Percentiles rank a stretch among this genome's conserved stretches.
Evolutionary conservation across 1,140 invertebrate species (phyloP).

Genomic region (Bursaphelenchus mucronatus): DNA sequence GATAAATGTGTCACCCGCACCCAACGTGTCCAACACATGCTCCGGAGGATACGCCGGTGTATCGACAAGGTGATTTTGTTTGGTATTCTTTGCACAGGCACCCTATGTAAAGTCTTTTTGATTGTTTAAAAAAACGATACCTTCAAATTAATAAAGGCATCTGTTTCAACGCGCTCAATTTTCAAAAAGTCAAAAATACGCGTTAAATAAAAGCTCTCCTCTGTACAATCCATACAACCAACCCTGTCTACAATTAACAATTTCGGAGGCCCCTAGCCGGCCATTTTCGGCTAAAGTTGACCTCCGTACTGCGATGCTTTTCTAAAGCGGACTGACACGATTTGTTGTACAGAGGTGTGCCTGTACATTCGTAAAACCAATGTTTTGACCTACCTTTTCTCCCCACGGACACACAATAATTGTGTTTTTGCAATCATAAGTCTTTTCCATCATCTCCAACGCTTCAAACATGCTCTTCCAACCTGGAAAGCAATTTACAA

Average conservation of each 20-base stretch:
- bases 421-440: constrained; percentile 2
- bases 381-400: constrained; percentile 4
- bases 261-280: too few relatives aligned
- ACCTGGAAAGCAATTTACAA: constrained; percentile 10
- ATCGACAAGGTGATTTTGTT: not conserved
- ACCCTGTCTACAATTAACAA: too few relatives aligned
- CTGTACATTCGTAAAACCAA: not conserved
- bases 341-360: too few relatives aligned
- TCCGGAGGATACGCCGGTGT: constrained; percentile 1
- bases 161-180: too few relatives aligned
- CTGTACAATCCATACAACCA: too few relatives aligned
- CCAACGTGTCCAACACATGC: constrained; percentile 5
- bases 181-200: too few relatives aligned
- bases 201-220: too few relatives aligned
- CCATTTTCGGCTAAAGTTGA: too few relatives aligned
- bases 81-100: not conserved
- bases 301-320: too few relatives aligned
- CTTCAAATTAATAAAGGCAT: too few relatives aligned
- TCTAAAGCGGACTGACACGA: too few relatives aligned
- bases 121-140: not conserved
- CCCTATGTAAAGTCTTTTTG: constrained; percentile 3
- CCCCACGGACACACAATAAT: constrained; percentile 10
- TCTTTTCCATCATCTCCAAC: constrained; percentile 7
- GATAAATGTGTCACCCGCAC: constrained; percentile 17
- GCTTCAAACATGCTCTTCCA: constrained; percentile 11